phyloP scores from a whole-genome alignment of 2,797 vertebrate genomes.

The Astyanax mexicanus region DNA sequence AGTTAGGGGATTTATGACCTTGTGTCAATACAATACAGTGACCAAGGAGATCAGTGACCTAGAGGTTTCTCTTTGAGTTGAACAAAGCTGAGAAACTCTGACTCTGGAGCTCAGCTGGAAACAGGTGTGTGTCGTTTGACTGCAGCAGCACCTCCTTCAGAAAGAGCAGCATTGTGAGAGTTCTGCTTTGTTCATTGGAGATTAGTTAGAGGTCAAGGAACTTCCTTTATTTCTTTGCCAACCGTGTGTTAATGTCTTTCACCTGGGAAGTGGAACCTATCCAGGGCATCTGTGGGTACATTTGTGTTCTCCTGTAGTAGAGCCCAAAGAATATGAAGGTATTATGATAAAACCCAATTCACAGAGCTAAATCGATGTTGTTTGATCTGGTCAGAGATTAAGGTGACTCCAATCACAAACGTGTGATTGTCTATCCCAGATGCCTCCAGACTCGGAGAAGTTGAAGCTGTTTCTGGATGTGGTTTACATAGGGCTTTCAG shows the following conservation, averaged over 20 bases:
- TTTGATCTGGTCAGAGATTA: too few species aligned
- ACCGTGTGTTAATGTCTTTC: neutral
- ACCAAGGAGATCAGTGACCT: neutral
- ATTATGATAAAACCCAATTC: neutral
- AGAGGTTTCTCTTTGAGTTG: slow-evolving; percentile 9
- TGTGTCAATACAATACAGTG: neutral
- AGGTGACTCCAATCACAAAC: too few species aligned
- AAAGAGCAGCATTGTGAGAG: neutral
- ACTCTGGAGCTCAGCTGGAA: neutral
- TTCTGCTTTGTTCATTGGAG: slow-evolving; percentile 1
- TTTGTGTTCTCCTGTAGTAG: neutral
- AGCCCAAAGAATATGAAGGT: neutral
- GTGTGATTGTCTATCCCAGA: too few species aligned
- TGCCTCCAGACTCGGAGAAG: too few species aligned
- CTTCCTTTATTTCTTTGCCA: neutral
- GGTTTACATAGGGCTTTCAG: too few species aligned
- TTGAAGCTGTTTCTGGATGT: too few species aligned
- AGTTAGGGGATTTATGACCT: neutral
- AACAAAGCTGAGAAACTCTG: slow-evolving; percentile 10
- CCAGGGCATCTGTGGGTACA: neutral
- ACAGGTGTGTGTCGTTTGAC: slow-evolving; percentile 10
- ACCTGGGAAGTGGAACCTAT: neutral
- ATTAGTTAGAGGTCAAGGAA: neutral
- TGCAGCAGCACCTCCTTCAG: neutral
- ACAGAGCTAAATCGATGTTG: too few species aligned